Conservation (phyloP, 2,888 invertebrate species). For the Drosophila differens region DNA sequence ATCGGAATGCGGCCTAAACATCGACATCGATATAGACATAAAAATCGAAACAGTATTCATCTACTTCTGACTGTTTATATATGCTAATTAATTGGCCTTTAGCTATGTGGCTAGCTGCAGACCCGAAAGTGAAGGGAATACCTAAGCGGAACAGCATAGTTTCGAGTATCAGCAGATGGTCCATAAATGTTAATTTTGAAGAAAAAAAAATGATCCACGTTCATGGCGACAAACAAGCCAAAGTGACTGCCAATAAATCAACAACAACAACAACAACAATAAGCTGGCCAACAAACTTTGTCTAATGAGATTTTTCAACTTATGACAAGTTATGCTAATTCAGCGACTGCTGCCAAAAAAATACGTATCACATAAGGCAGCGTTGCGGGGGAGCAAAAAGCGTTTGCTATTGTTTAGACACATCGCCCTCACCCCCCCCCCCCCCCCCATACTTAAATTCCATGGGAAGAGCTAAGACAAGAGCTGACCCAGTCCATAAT, state of each 20-base stretch:
- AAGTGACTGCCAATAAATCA: slow-evolving; percentile 46
- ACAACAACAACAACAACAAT: slow-evolving; percentile 22
- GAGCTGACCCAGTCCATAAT: slow-evolving; percentile 54
- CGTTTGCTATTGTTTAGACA: slow-evolving; percentile 40
- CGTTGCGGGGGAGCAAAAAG: slow-evolving; percentile 52
- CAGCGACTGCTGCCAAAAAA: slow-evolving; percentile 40
- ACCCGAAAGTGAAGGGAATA: slow-evolving; percentile 71
- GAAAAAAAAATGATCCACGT: slow-evolving; percentile 60
- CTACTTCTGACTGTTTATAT: slow-evolving; percentile 61
- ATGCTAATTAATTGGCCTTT: slow-evolving; percentile 73
- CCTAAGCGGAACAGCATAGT: slow-evolving; percentile 50
- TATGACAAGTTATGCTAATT: slow-evolving; percentile 82
- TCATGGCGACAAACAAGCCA: slow-evolving; percentile 30
- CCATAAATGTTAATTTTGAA: slow-evolving; percentile 67
- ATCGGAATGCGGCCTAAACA: slow-evolving; percentile 21
- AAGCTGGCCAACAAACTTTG: slow-evolving; percentile 43
- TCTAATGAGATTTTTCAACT: slow-evolving; percentile 81
- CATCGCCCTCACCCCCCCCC: not conserved
- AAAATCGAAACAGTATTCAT: slow-evolving; percentile 41
- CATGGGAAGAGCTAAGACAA: slow-evolving; percentile 25
- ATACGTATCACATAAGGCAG: slow-evolving; percentile 49
- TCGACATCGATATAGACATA: slow-evolving; percentile 29
- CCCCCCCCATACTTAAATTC: not conserved
- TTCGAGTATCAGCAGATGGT: slow-evolving; percentile 37
- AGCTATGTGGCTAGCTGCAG: slow-evolving; percentile 23